Conservation (phyloP, 2,113 vertebrate genomes). For the Podilymbus podiceps region DNA sequence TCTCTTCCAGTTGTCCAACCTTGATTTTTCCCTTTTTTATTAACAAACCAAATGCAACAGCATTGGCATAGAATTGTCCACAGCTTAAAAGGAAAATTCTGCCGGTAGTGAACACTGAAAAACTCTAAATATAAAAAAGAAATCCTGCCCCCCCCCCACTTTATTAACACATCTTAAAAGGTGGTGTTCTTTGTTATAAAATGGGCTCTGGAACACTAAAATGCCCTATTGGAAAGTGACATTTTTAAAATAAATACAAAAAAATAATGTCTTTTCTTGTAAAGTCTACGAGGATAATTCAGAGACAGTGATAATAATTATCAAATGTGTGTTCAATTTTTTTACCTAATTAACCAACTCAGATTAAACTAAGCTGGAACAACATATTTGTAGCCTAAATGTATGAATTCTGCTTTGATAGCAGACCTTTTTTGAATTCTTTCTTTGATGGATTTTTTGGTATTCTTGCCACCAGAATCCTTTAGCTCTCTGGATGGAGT, state of each 20-base stretch:
- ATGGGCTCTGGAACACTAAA: not conserved
- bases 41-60: not conserved
- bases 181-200: not conserved
- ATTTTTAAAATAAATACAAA: slow-evolving; percentile 45
- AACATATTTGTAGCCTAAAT: slow-evolving; percentile 30
- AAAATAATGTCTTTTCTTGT: slow-evolving; percentile 36
- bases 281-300: not conserved
- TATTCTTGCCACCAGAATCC: not conserved
- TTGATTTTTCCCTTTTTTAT: not conserved
- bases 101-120: not conserved
- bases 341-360: slow-evolving; percentile 13
- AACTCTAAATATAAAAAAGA: not conserved
- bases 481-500: not conserved
- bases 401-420: not conserved
- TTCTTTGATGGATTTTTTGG: not conserved
- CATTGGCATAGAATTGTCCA: not conserved
- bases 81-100: not conserved
- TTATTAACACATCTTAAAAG: not conserved
- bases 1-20: not conserved
- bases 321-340: slow-evolving; percentile 2
- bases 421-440: not conserved
- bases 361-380: slow-evolving; percentile 49
- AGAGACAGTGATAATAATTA: slow-evolving; percentile 40
- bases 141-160: not conserved
- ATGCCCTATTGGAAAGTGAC: not conserved